These are phyloP conservation scores for Pithys albifrons DNA, from an alignment of 2,113 vertebrate genomes.

Conservation along the genomic window DNA sequence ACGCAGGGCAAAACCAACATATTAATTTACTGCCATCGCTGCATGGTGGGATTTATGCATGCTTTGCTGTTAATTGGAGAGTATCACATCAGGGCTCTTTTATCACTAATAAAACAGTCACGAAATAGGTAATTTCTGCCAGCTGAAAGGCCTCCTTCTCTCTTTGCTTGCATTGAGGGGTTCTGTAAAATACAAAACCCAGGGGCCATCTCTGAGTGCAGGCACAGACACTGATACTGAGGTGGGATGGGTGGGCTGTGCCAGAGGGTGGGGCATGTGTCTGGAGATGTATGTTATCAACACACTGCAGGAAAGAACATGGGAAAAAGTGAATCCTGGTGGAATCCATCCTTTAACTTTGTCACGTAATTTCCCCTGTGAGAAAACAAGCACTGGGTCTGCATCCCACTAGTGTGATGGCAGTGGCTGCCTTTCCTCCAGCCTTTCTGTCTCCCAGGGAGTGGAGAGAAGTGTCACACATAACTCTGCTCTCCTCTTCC, in stretches of 20 bases:
- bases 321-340: background rate
- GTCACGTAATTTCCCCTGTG: no score
- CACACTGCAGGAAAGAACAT: accelerated
- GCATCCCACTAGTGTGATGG: background rate
- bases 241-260: background rate
- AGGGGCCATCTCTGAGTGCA: background rate
- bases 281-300: accelerated
- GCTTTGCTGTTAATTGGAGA: constrained; percentile 3
- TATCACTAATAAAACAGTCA: background rate
- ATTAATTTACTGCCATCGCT: background rate
- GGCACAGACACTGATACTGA: background rate
- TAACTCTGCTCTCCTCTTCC: background rate
- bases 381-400: background rate
- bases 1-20: background rate
- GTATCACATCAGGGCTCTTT: background rate
- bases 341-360: background rate
- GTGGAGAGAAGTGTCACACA: accelerated
- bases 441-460: background rate
- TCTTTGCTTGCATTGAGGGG: background rate
- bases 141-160: background rate
- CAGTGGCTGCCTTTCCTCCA: accelerated
- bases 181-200: background rate
- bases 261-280: background rate
- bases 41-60: background rate
- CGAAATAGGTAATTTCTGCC: background rate